A percentile compares a stretch with the other conserved stretches of the same genome.
phyloP scores from a whole-genome alignment of 2,888 invertebrate genomes.

The Timandra comae region DNA sequence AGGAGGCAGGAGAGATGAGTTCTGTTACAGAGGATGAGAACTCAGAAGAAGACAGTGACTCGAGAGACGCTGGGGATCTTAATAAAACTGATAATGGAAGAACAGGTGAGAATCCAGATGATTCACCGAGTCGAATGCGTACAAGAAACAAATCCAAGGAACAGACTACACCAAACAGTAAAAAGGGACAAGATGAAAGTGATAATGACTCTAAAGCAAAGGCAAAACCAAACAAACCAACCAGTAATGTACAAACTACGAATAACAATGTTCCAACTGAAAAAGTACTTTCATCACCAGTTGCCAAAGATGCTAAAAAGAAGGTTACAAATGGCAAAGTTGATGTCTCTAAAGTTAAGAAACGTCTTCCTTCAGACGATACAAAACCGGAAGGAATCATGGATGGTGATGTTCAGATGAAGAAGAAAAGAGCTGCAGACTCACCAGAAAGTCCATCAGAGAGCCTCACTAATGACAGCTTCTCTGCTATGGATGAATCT shows the following conservation, averaged over 20 bases:
- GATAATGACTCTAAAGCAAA: slow-evolving; percentile 65
- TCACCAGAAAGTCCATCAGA: slow-evolving; percentile 86
- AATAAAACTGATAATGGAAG: slow-evolving; percentile 88
- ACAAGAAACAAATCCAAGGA: slow-evolving; percentile 91
- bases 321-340: slow-evolving; percentile 67
- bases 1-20: slow-evolving; percentile 83
- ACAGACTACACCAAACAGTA: slow-evolving; percentile 75
- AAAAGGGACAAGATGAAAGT: slow-evolving; percentile 69
- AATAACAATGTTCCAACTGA: slow-evolving; percentile 56
- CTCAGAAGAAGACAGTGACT: slow-evolving; percentile 97
- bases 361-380: slow-evolving; percentile 70
- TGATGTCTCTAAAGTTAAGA: slow-evolving; percentile 76
- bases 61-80: slow-evolving; percentile 86
- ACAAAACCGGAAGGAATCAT: slow-evolving; percentile 77
- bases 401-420: slow-evolving; percentile 78
- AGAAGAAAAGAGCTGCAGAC: slow-evolving; percentile 69
- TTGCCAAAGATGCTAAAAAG: slow-evolving; percentile 62
- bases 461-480: slow-evolving; percentile 90
- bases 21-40: slow-evolving; percentile 93
- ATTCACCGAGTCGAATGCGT: slow-evolving; percentile 92
- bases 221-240: slow-evolving; percentile 46
- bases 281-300: slow-evolving; percentile 58
- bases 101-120: slow-evolving; percentile 85
- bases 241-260: slow-evolving; percentile 53
- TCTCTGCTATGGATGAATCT: slow-evolving; percentile 85